phyloP scores from a whole-genome alignment of 2,888 invertebrate species.

The Sarcophaga variegata region DNA sequence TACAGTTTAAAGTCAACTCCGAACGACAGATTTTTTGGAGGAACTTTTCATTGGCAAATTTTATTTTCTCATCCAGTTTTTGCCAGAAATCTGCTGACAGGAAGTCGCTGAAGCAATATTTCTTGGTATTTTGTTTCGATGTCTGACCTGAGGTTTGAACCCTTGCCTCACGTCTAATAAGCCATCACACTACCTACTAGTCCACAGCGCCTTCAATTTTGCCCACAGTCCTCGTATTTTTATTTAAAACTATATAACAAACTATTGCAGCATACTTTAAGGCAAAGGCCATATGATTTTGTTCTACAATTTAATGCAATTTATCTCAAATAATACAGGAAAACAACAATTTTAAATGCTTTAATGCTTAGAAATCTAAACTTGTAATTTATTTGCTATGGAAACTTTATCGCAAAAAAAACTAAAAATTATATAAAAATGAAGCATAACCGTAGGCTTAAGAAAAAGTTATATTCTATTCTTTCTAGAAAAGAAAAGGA shows the following conservation, averaged over 20 bases:
- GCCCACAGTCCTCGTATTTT: background rate
- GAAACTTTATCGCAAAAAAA: background rate
- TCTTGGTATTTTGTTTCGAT: too few relatives aligned
- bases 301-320: constrained; percentile 21
- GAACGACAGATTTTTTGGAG: too few relatives aligned
- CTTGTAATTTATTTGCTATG: background rate
- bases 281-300: background rate
- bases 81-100: too few relatives aligned
- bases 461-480: background rate
- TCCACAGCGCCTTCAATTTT: too few relatives aligned
- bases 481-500: background rate
- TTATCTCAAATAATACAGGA: constrained; percentile 9
- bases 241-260: constrained; percentile 1
- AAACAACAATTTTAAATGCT: background rate
- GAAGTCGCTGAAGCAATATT: too few relatives aligned
- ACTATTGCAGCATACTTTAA: constrained; percentile 46
- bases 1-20: too few relatives aligned
- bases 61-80: too few relatives aligned
- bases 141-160: too few relatives aligned
- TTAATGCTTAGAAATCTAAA: background rate
- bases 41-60: too few relatives aligned
- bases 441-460: constrained; percentile 25
- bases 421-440: background rate
- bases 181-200: too few relatives aligned
- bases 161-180: too few relatives aligned